phyloP scores from a whole-genome alignment of 2,888 invertebrate genomes.

The Aleiodes testaceus region DNA sequence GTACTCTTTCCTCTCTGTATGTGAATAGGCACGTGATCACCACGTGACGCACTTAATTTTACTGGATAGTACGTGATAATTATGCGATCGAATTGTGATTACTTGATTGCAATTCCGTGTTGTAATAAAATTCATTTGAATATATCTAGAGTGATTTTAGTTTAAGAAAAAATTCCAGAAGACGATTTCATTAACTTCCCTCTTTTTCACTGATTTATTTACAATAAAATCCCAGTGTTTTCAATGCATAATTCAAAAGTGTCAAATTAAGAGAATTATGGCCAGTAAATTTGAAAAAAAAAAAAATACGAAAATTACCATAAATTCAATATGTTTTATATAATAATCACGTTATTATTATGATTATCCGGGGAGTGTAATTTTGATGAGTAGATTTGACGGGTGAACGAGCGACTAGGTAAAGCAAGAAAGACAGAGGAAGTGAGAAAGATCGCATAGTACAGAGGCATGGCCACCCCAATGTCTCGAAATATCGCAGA shows the following conservation, averaged over 20 bases:
- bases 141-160: not conserved
- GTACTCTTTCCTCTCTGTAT: no score
- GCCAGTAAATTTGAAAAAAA: no score
- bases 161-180: not conserved
- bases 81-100: constrained; percentile 50
- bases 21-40: constrained; percentile 42
- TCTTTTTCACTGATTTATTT: no score
- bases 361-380: constrained; percentile 5
- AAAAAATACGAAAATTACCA: not conserved
- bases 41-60: constrained; percentile 38
- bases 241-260: no score
- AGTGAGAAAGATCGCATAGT: constrained; percentile 39
- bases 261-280: no score
- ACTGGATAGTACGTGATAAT: constrained; percentile 46
- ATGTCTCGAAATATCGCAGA: constrained; percentile 69
- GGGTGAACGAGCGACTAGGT: constrained; percentile 30
- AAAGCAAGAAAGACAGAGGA: constrained; percentile 40
- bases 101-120: constrained; percentile 22
- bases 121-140: not conserved
- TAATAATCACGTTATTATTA: constrained; percentile 10
- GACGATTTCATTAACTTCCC: no score
- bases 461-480: constrained; percentile 34
- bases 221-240: no score
- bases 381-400: constrained; percentile 33
- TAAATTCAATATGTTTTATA: not conserved